Evolutionary conservation across 1,140 invertebrate species (phyloP).

Genomic region (Leguminivora glycinivorella): DNA sequence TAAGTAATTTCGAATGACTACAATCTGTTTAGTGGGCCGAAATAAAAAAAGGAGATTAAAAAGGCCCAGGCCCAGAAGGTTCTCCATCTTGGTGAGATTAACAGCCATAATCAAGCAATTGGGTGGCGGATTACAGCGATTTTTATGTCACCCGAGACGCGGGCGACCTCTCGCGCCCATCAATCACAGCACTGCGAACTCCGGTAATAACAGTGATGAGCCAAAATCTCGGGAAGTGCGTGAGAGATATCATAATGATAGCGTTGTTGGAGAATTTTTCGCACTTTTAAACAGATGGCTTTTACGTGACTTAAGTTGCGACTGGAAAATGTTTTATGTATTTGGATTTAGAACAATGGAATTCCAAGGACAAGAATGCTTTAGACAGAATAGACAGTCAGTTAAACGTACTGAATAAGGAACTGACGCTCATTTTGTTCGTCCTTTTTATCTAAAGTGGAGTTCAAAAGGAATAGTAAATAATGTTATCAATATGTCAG

Average conservation of each 20-base stretch:
- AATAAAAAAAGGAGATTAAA: slow-evolving; percentile 68
- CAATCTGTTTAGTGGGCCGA: slow-evolving; percentile 53
- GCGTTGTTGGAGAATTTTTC: slow-evolving; percentile 23
- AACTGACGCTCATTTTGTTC: no score
- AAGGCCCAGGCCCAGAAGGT: slow-evolving; percentile 40
- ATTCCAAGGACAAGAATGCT: background rate
- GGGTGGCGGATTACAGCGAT: slow-evolving; percentile 65
- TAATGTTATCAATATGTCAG: no score
- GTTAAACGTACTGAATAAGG: background rate
- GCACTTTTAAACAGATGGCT: slow-evolving; percentile 23
- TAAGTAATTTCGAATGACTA: slow-evolving; percentile 67
- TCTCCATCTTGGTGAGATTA: slow-evolving; percentile 63
- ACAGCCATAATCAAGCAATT: slow-evolving; percentile 74
- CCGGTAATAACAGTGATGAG: slow-evolving; percentile 61
- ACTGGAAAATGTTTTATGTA: background rate
- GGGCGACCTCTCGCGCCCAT: slow-evolving; percentile 45
- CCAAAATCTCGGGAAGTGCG: slow-evolving; percentile 34
- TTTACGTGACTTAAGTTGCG: background rate
- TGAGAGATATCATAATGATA: slow-evolving; percentile 23
- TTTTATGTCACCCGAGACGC: slow-evolving; percentile 64
- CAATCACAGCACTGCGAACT: slow-evolving; percentile 55
- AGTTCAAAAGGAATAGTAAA: no score
- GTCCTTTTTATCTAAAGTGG: no score
- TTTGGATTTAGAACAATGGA: background rate
- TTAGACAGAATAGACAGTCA: background rate